Percentiles rank a stretch among this genome's conserved stretches.
These are phyloP conservation scores for Aurelia aurita complex sp. Pacific DNA, from an alignment of 30 jellyfish, hydroid and myxozoan genomes.

Conservation along the genomic window DNA sequence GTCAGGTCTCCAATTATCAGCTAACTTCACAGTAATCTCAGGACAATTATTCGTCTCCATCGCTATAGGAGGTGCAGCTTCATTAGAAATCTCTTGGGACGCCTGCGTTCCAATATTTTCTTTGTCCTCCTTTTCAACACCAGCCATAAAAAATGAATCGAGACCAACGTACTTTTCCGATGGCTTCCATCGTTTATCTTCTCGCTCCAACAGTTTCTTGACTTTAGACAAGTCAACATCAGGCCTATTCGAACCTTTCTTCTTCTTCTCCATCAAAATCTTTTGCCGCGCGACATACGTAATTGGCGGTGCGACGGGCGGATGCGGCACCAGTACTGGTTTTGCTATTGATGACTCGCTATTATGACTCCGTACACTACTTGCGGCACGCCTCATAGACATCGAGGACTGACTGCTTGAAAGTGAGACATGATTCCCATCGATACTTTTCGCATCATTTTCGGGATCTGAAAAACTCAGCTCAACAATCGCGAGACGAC, in stretches of 20 bases:
- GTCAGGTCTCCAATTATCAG: slow-evolving; percentile 72
- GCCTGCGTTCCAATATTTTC: slow-evolving; percentile 4
- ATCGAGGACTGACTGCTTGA: slow-evolving; percentile 24
- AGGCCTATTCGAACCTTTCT: slow-evolving; percentile 18
- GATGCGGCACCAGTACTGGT: slow-evolving; percentile 25
- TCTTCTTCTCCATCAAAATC: slow-evolving; percentile 46
- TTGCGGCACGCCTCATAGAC: slow-evolving; percentile 54
- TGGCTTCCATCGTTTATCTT: slow-evolving; percentile 52
- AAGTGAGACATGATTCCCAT: slow-evolving; percentile 9
- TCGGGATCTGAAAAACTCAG: slow-evolving; percentile 79
- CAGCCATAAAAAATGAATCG: slow-evolving; percentile 72
- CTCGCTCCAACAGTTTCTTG: background rate
- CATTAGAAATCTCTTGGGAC: background rate
- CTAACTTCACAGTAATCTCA: slow-evolving; percentile 8
- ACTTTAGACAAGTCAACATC: slow-evolving; percentile 9
- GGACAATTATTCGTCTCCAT: slow-evolving; percentile 24
- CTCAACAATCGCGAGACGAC: slow-evolving; percentile 73
- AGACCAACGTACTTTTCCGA: slow-evolving; percentile 47
- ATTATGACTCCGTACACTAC: slow-evolving; percentile 25
- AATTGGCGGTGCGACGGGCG: slow-evolving; percentile 60
- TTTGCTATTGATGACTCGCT: background rate
- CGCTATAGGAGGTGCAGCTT: background rate
- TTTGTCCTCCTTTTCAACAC: slow-evolving; percentile 65
- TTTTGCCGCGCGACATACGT: slow-evolving; percentile 72
- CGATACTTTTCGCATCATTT: slow-evolving; percentile 46